phyloP scores from a whole-genome alignment of 2,113 vertebrate genomes.

The Corythornis cristatus region DNA sequence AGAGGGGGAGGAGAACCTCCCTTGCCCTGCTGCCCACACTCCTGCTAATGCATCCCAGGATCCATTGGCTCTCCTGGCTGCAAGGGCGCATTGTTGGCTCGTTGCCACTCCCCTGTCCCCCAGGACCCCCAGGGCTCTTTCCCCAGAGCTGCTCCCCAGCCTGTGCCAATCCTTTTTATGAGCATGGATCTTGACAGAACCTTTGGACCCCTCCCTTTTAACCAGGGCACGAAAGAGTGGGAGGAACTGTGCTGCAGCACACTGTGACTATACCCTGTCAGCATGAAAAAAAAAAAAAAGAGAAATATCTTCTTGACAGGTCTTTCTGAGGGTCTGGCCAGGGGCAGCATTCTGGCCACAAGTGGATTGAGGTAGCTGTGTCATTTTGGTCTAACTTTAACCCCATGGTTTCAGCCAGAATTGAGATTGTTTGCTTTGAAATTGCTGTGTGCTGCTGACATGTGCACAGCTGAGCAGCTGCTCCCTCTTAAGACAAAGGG shows the following conservation, averaged over 20 bases:
- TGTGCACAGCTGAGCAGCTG: constrained; percentile 40
- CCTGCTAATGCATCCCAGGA: no score
- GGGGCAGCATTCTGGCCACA: background rate
- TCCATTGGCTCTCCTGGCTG: no score
- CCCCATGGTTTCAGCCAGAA: background rate
- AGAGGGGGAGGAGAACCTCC: no score
- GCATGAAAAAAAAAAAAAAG: no score
- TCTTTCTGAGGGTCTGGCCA: background rate
- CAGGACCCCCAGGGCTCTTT: no score
- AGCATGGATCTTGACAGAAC: background rate
- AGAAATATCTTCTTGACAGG: background rate
- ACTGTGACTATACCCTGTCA: background rate
- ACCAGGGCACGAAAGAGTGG: background rate
- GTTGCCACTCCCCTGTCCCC: no score
- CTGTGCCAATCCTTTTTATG: background rate
- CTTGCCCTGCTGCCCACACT: no score
- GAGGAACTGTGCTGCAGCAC: background rate
- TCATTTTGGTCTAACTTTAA: background rate
- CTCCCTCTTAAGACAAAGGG: constrained; percentile 40
- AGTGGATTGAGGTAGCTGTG: background rate
- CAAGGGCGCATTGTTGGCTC: no score
- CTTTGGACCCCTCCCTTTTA: background rate
- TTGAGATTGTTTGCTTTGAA: background rate
- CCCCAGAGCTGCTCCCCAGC: no score
- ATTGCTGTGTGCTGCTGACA: background rate